Percentiles rank a stretch among this genome's conserved stretches.
These are phyloP conservation scores for Peromyscus maniculatus DNA, from an alignment of 2,113 vertebrate species.

Conservation along the genomic window DNA sequence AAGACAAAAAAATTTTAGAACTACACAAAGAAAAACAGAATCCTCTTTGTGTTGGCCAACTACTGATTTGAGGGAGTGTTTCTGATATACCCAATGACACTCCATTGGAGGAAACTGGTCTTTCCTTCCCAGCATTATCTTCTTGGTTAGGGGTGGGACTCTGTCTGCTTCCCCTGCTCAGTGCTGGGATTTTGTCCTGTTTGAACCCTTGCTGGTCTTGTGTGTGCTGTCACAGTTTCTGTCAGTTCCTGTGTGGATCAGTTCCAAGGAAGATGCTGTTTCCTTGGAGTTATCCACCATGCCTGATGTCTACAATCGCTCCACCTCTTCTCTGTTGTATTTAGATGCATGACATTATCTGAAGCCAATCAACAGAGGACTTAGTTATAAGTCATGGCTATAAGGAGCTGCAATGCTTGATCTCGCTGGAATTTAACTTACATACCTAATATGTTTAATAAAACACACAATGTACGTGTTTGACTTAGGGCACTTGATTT, in stretches of 20 bases:
- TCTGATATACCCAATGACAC: neutral
- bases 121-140: neutral
- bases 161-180: neutral
- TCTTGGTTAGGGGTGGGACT: neutral
- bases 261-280: neutral
- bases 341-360: neutral
- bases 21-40: neutral
- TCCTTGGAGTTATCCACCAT: neutral
- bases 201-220: neutral
- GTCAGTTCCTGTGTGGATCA: neutral
- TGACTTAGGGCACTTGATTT: neutral
- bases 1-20: neutral
- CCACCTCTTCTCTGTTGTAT: neutral
- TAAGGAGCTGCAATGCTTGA: neutral
- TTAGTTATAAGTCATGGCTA: neutral
- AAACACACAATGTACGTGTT: neutral
- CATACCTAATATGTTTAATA: neutral
- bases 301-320: neutral
- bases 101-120: neutral
- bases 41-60: neutral
- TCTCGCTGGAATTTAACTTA: neutral
- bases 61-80: too few species aligned
- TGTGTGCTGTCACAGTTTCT: neutral
- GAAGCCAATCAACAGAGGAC: neutral
- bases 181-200: neutral